A percentile compares a stretch with the other conserved stretches of the same genome.
Conservation (phyloP, 2,888 invertebrate genomes). For the Cephus sareptanus region DNA sequence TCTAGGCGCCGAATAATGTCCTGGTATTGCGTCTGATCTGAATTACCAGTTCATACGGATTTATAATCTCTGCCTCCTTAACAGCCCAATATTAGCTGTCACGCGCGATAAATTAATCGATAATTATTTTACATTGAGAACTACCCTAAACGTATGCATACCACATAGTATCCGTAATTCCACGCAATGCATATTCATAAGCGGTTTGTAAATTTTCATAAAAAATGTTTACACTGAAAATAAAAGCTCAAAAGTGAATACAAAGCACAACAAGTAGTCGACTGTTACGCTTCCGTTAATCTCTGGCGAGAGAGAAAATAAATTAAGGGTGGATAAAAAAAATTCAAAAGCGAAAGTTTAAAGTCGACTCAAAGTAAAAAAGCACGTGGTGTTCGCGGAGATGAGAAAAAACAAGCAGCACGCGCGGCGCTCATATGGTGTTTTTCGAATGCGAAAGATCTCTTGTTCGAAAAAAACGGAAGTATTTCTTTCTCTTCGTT, state of each 20-base stretch:
- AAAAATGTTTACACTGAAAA: not conserved
- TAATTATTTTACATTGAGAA: not conserved
- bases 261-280: not conserved
- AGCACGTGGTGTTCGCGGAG: not conserved
- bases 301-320: not conserved
- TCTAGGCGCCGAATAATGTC: constrained; percentile 47
- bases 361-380: not conserved
- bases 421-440: not conserved
- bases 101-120: not conserved
- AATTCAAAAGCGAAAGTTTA: not conserved
- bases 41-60: not conserved
- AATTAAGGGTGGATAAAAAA: not conserved
- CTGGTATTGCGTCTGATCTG: constrained; percentile 23
- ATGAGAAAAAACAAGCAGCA: not conserved
- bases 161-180: not conserved
- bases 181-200: not conserved
- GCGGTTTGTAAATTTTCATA: not conserved
- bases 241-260: not conserved
- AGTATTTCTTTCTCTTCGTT: not conserved
- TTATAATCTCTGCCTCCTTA: not conserved
- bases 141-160: not conserved
- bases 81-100: not conserved
- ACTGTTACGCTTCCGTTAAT: not conserved
- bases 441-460: not conserved
- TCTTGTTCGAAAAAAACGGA: not conserved